Evolutionary conservation across 1,140 invertebrate genomes (phyloP), one percentile per base, ranked within the genome.

Genomic region (Ectropis grisescens): DNA sequence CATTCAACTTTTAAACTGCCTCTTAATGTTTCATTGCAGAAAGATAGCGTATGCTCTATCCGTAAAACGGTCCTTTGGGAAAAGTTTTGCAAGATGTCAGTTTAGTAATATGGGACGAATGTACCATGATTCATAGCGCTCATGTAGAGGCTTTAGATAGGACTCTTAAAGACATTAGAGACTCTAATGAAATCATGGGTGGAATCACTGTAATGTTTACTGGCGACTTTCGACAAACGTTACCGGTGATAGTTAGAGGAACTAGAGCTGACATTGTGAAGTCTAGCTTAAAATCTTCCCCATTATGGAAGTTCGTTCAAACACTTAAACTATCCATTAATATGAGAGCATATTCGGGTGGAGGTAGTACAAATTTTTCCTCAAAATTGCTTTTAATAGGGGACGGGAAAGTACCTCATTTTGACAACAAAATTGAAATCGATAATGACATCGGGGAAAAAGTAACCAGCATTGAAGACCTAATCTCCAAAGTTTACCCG

Each of bases 171-270:
- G 69, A 80, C 68, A 49, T 41, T 13, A 43, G 34, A 13, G 42
- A 14, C 29, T 29, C 2, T n/a, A 10, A 26, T 10, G 4, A 10
- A 10, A 10, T 26, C 3, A 45, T 43, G 45, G 47, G 41, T 31
- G 50, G 41, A 30, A 33, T 37, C 13, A 26, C 44, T 36, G 36
- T 55, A 19, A 29, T 58, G 33, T 31, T 50, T 14, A 13, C 58
- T 23, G 70, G 66, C 23, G 80, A 82, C 60, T 83, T 83, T 44
- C 30, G 71, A 9, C 68, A 82, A 71, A 75, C 48, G 45, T 42
- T 83, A 24, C 70, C 79, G 28, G 61, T 83, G 4, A 64, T 82
- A 47, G 44, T 46, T 34, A 16, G 47, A 44, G 61, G 52, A 45
- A 80, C 64, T 29, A 32, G 29, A 37, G 41, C 47, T 34, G 41